Conservation (phyloP, 2,797 vertebrate genomes). For the Thaleichthys pacificus region DNA sequence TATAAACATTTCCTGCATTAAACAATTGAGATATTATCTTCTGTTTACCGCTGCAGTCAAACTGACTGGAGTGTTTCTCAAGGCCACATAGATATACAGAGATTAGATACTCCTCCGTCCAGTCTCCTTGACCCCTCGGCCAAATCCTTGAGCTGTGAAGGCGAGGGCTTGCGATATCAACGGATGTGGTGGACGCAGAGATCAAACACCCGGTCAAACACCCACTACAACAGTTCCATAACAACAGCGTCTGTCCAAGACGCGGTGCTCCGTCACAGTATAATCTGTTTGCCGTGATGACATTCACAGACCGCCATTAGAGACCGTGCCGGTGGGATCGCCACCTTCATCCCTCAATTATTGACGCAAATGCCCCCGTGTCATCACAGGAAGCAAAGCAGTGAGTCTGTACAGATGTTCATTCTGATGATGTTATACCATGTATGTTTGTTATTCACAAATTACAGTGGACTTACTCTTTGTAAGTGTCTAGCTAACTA, state of each 20-base stretch:
- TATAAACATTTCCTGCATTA: constrained; percentile 16
- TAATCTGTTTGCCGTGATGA: constrained; percentile 62
- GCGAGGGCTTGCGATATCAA: constrained; percentile 13
- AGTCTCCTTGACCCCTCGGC: constrained; percentile 23
- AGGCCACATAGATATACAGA: constrained; percentile 20
- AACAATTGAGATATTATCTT: background rate
- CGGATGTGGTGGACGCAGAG: constrained; percentile 13
- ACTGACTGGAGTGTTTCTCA: constrained; percentile 11
- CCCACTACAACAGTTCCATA: background rate
- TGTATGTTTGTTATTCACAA: background rate
- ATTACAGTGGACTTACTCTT: background rate
- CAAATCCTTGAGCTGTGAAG: constrained; percentile 14
- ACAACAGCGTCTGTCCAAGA: constrained; percentile 29
- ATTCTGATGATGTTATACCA: background rate
- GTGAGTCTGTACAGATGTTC: constrained; percentile 1
- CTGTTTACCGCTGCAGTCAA: background rate
- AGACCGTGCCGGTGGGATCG: constrained; percentile 30
- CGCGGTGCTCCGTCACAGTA: constrained; percentile 34
- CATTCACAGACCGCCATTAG: constrained; percentile 63
- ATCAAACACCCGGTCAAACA: constrained; percentile 29
- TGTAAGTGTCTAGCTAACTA: background rate
- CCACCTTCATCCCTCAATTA: constrained; percentile 54
- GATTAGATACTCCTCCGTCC: constrained; percentile 1
- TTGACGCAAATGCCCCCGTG: constrained; percentile 25
- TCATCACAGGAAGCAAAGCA: constrained; percentile 12